A percentile compares a stretch with the other conserved stretches of the same genome.
Conservation (phyloP, 1,140 invertebrate genomes). For the Harpegnathos saltator region DNA sequence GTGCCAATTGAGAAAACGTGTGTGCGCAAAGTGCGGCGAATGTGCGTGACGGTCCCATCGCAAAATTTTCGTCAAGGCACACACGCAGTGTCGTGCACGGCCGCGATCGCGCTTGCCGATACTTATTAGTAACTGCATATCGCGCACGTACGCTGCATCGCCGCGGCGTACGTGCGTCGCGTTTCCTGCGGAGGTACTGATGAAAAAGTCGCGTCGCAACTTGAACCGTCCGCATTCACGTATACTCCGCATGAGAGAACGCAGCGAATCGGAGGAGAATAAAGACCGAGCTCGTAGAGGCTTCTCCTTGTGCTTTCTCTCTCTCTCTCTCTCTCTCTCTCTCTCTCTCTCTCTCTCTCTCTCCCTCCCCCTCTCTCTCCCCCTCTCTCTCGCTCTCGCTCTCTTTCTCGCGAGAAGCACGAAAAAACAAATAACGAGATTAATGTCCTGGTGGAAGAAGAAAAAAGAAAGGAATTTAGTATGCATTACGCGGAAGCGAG, state of each 20-base stretch:
- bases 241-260: not conserved
- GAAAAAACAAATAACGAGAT: conserved; percentile 47
- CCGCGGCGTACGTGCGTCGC: not conserved
- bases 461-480: conserved; percentile 14
- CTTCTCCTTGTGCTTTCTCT: too few relatives aligned
- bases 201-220: not conserved
- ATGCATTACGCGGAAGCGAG: not conserved
- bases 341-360: too few relatives aligned
- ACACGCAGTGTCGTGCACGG: not conserved
- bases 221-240: conserved; percentile 4
- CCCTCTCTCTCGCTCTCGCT: too few relatives aligned
- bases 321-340: too few relatives aligned
- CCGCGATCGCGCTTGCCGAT: not conserved
- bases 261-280: not conserved
- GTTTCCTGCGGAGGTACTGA: not conserved
- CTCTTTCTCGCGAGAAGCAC: not conserved
- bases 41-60: not conserved
- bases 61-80: too few relatives aligned
- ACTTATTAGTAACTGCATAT: conserved; percentile 19
- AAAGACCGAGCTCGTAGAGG: not conserved
- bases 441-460: conserved; percentile 4
- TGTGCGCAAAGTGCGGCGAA: not conserved
- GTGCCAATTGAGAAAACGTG: not conserved
- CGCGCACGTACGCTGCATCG: not conserved
- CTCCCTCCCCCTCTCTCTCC: too few relatives aligned